phyloP scores from a whole-genome alignment of 37 sponge, comb jelly and placozoan genomes.

The Lycopodina hypogea region DNA sequence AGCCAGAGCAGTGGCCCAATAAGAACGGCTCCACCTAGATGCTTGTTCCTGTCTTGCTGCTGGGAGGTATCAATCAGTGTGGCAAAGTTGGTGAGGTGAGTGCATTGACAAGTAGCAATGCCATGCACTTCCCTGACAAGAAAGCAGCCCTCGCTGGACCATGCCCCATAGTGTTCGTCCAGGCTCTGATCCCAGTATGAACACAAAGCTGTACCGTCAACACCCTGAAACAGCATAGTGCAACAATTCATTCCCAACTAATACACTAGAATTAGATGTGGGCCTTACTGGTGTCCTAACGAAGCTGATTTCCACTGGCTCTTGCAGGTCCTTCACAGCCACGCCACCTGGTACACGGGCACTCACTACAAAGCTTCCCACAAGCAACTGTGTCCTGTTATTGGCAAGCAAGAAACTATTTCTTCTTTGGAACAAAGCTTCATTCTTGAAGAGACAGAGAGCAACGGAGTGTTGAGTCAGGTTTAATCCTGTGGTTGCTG shows the following conservation, averaged over 20 bases:
- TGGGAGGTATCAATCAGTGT: conserved; percentile 9
- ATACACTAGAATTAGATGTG: too few species aligned
- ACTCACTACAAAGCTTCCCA: conserved; percentile 28
- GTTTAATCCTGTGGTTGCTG: conserved; percentile 2
- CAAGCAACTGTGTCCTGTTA: not conserved
- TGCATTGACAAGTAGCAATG: conserved; percentile 21
- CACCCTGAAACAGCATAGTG: too few species aligned
- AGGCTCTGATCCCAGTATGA: conserved; percentile 51
- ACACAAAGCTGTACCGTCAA: conserved; percentile 22
- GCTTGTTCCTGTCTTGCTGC: not conserved
- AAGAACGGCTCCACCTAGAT: not conserved
- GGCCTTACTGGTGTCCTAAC: conserved; percentile 4
- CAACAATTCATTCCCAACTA: too few species aligned
- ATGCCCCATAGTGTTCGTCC: conserved; percentile 44
- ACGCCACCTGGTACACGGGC: conserved; percentile 17
- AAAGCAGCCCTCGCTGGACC: conserved; percentile 47
- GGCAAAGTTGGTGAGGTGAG: conserved; percentile 44
- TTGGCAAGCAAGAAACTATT: not conserved
- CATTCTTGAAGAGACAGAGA: conserved; percentile 15
- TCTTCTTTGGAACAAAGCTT: conserved; percentile 24
- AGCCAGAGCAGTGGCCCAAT: not conserved
- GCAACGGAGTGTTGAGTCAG: not conserved
- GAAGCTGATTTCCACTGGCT: conserved; percentile 15
- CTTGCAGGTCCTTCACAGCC: not conserved
- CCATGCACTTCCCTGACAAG: not conserved